phyloP scores from a whole-genome alignment of 2,113 vertebrate species.

The Drymodes brunneopygia region DNA sequence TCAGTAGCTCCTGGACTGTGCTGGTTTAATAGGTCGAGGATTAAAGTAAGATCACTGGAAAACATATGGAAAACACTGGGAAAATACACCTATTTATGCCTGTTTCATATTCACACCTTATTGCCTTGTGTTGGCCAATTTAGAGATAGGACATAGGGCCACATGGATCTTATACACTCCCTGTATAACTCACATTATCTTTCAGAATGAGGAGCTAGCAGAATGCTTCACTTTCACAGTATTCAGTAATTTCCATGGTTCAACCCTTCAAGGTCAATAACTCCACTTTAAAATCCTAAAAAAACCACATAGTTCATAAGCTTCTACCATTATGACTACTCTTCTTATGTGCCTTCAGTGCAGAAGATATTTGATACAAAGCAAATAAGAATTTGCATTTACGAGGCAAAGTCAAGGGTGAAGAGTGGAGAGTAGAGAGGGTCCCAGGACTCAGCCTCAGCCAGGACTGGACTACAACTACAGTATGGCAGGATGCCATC shows the following conservation, averaged over 20 bases:
- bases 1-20: background rate
- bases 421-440: background rate
- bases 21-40: background rate
- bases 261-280: background rate
- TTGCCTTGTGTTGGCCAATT: background rate
- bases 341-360: background rate
- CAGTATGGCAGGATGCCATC: background rate
- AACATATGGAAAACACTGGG: background rate
- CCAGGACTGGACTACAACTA: background rate
- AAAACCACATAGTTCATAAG: background rate
- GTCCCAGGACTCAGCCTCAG: background rate
- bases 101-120: background rate
- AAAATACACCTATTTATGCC: background rate
- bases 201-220: background rate
- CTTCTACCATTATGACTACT: background rate
- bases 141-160: background rate
- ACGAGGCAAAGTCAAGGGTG: background rate
- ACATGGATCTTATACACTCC: background rate
- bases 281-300: background rate
- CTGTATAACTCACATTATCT: background rate
- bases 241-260: background rate
- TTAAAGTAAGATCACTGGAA: background rate
- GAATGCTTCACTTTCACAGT: background rate
- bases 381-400: background rate
- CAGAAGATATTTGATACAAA: background rate